Conservation (phyloP, 1,140 invertebrate genomes). For the Nixonia krombeini region DNA sequence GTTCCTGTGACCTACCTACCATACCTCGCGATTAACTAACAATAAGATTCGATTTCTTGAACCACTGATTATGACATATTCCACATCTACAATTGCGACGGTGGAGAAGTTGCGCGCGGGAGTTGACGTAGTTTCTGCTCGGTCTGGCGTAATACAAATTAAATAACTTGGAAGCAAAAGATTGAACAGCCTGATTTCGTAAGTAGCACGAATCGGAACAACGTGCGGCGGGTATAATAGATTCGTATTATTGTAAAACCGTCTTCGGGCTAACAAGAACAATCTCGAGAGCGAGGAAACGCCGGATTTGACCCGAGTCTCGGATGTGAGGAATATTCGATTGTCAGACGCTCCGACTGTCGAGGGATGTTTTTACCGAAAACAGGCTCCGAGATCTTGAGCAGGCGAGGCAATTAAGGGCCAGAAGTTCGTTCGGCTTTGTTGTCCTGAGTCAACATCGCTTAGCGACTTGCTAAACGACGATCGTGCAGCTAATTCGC, state of each 20-base stretch:
- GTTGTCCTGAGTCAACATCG: too few species aligned
- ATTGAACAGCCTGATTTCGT: too few species aligned
- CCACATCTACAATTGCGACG: conserved; percentile 21
- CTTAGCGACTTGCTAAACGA: too few species aligned
- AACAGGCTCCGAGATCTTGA: too few species aligned
- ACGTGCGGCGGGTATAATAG: conserved; percentile 3
- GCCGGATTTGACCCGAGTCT: background rate
- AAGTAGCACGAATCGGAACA: conserved; percentile 10
- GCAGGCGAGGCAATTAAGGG: too few species aligned
- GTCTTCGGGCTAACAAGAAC: background rate
- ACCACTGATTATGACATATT: conserved; percentile 33
- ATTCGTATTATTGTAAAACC: conserved; percentile 13
- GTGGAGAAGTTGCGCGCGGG: conserved; percentile 15
- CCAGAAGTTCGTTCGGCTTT: too few species aligned
- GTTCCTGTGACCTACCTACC: too few species aligned
- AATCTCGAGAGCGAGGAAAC: background rate
- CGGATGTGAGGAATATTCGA: conserved; percentile 1
- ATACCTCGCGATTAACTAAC: conserved; percentile 17
- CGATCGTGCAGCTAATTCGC: too few species aligned
- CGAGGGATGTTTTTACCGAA: too few species aligned
- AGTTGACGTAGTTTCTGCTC: conserved; percentile 28
- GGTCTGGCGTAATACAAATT: conserved; percentile 12
- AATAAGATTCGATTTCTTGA: conserved; percentile 30
- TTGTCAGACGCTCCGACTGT: background rate
- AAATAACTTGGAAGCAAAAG: too few species aligned